Percentiles rank a stretch among this genome's conserved stretches.
Evolutionary conservation across 1,140 invertebrate species (phyloP).

Genomic region (Druon quercuslanigerum): DNA sequence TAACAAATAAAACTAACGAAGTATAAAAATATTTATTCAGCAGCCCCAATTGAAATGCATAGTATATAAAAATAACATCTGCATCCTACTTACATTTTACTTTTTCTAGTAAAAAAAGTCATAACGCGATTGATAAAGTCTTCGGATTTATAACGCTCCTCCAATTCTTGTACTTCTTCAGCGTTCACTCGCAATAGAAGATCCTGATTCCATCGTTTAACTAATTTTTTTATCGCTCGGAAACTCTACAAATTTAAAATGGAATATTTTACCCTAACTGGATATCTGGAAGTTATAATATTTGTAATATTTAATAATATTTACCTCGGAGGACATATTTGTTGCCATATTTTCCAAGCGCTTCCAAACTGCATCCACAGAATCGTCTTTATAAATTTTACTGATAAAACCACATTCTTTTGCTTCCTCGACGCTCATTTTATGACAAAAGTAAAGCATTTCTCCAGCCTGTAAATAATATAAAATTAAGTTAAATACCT

Average conservation of each 20-base stretch:
- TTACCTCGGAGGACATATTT: conserved; percentile 52
- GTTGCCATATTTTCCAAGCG: conserved; percentile 50
- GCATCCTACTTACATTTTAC: conserved; percentile 52
- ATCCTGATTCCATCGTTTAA: conserved; percentile 55
- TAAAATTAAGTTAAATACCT: too few species aligned
- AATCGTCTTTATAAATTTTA: conserved; percentile 76
- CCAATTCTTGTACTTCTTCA: conserved; percentile 53
- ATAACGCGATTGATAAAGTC: conserved; percentile 45
- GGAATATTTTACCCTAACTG: background rate
- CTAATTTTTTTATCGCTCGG: conserved; percentile 56
- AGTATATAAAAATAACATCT: conserved; percentile 19
- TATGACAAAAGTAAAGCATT: conserved; percentile 87
- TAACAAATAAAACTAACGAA: too few species aligned
- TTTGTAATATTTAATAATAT: background rate
- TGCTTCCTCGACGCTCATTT: conserved; percentile 86
- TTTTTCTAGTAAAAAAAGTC: conserved; percentile 42
- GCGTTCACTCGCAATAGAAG: conserved; percentile 58
- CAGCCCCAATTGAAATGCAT: background rate
- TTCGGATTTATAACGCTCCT: conserved; percentile 42
- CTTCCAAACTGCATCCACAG: conserved; percentile 57
- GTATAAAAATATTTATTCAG: too few species aligned
- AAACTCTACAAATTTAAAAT: conserved; percentile 60
- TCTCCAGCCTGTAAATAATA: conserved; percentile 82
- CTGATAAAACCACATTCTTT: conserved; percentile 83
- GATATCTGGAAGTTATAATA: conserved; percentile 6